These are phyloP conservation scores for Meandrina meandrites DNA, from an alignment of 92 coral and sea anemone genomes.

Conservation along the genomic window DNA sequence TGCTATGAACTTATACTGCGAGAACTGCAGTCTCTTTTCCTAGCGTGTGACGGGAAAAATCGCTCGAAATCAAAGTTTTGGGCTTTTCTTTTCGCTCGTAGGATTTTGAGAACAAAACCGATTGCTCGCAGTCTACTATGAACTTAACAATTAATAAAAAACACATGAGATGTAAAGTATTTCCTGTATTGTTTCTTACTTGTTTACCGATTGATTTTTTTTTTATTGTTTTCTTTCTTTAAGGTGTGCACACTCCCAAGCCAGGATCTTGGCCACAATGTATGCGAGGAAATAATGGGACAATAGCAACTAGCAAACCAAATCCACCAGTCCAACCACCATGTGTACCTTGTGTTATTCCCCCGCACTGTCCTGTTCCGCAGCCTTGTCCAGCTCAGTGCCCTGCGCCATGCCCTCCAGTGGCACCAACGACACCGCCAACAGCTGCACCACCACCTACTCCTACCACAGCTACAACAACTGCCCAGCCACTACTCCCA, in stretches of 20 bases:
- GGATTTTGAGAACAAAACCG: no score
- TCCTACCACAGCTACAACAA: slow-evolving; percentile 18
- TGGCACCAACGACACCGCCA: slow-evolving; percentile 27
- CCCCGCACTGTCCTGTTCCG: slow-evolving; percentile 58
- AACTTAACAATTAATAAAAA: no score
- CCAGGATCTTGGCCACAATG: slow-evolving; percentile 66
- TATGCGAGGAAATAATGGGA: slow-evolving; percentile 76
- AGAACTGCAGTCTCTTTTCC: no score
- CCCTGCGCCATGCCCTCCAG: slow-evolving; percentile 62
- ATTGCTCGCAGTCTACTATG: no score
- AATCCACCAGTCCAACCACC: slow-evolving; percentile 48
- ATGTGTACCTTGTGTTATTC: slow-evolving; percentile 64
- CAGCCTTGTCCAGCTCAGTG: slow-evolving; percentile 60
- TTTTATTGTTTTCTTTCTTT: neutral
- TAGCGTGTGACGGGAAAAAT: no score
- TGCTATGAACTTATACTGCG: no score
- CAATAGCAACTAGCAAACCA: slow-evolving; percentile 99
- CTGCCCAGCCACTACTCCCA: slow-evolving; percentile 7
- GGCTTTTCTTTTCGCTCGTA: no score
- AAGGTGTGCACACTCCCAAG: slow-evolving; percentile 54
- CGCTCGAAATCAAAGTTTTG: no score
- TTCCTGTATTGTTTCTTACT: no score
- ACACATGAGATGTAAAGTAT: no score
- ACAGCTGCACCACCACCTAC: slow-evolving; percentile 34
- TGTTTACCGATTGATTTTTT: neutral